Base-by-base conservation (phyloP, 35 echinoderm and acorn worm genomes). In the Heliocidaris erythrogramma region DNA sequence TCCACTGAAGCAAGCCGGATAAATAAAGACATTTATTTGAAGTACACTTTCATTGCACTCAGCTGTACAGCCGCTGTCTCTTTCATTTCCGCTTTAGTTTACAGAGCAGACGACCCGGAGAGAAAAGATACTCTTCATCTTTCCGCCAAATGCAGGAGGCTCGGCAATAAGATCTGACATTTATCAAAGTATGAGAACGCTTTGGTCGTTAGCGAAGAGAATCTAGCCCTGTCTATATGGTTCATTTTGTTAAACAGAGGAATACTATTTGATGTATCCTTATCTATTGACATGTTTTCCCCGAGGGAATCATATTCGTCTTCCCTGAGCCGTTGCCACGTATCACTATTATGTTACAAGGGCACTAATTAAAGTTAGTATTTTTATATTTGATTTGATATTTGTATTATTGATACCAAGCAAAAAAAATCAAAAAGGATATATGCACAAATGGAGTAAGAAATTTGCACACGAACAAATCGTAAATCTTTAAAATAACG, bases 121-220 rank as follows among this genome's bases (percentile, higher is more conserved):
- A 27, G 65, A 27, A 78, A 14, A 78, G 21, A 78, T 78, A 78
- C 65, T 78, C 65, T 78, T 78, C 17, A 78, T 78, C 65, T 78
- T 78, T 21, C 65, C 65, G 65, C 65, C 65, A 78, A 78, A 78
- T 78, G 65, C 21, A 78, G 21, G 27, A 78, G 65, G 65, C 27
- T 78, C 17, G 21, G 65, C 65, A 78, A 78, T 78, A 78, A 78
- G 65, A 78, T 78, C 65, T 78, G 65, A 78, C 65, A 78, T 78
- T 78, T 21, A 78, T 78, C 18, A 78, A 78, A 18, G 27, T n/a
- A 78, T 21, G 65, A 78, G 65, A 78, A 21, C 65, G 21, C 21
- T n/a, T 21, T n/a, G 65, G 65, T 78, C 18, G 65, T 78, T 78
- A 78, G 4, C 24, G 61, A 6, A 27, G 16, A 27, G 24, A 21